Base-by-base conservation (phyloP, 1,140 invertebrate species). In the Cotesia chilonis region DNA sequence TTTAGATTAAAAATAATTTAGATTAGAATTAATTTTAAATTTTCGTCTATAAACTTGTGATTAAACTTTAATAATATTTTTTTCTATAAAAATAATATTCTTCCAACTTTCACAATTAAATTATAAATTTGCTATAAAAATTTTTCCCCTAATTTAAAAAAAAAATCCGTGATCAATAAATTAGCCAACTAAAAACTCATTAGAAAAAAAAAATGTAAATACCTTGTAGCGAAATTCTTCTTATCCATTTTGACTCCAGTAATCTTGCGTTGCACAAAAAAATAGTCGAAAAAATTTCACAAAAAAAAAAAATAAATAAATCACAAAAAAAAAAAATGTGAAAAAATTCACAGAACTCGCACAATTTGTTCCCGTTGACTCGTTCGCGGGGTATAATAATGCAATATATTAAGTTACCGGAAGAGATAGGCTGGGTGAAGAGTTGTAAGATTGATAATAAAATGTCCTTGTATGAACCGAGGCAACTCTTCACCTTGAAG, bases 191-290 rank as follows among this genome's bases (percentile, higher is more conserved):
- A 28, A 28, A 28, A 28, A 28, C 28, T 28, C 28, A 28, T 63
- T 10, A 37, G 9, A 14, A 63, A 12, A 47, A 66, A 70, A 61
- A 70, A 61, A 57, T 67, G 57, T 51, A 64, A 38, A 65, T 14
- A 28, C 17, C 17, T 47, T 65, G 63, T 10, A 47, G 10, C 6
- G 41, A 47, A 10, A 41, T n/a, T 65, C 63, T 65, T 65, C 37
- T 20, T 41, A 65, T 65, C 63, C 63, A 65, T 65, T 37, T n/a
- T 47, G 20, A 37, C 36, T 65, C 38, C 6, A 41, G 4, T n/a
- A 12, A 9, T 61, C 28, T 57, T 28, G 10, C 9, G 20, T 61
- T 10, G 3, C 7, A 5, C 9, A 12, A 37, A 61, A 14, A 61
- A 37, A 20, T 35, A 28, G 10, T 61, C 60, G n/a, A 35, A 61